phyloP scores from a whole-genome alignment of 2,797 vertebrate genomes.

The Mionectes olivaceus region DNA sequence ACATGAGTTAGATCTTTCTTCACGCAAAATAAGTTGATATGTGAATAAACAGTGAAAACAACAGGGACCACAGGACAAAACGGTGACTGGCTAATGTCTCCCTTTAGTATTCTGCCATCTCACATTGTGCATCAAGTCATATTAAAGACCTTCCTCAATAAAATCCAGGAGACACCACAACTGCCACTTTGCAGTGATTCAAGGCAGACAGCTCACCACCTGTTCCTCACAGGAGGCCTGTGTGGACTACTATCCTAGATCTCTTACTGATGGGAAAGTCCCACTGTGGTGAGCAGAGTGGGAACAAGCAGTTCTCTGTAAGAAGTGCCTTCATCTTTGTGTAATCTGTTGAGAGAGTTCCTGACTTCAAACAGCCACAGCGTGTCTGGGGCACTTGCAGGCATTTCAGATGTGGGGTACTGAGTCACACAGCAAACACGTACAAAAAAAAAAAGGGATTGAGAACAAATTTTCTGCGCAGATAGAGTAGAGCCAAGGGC shows the following conservation, averaged over 20 bases:
- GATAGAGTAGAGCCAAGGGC: background rate
- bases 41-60: background rate
- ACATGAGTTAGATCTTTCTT: background rate
- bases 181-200: background rate
- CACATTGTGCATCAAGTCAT: background rate
- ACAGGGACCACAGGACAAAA: conserved; percentile 1
- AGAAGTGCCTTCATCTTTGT: background rate
- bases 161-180: background rate
- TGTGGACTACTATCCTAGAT: too few species aligned
- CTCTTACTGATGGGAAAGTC: background rate
- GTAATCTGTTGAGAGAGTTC: background rate
- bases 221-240: background rate
- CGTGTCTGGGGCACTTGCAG: background rate
- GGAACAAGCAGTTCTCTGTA: background rate
- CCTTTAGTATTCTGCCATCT: background rate
- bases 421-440: background rate
- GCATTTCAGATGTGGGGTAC: background rate
- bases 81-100: background rate
- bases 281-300: background rate
- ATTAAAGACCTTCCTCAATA: background rate
- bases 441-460: background rate
- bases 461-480: background rate
- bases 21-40: conserved; percentile 15
- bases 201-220: background rate
- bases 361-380: background rate